Evolutionary conservation across 2,797 vertebrate genomes (phyloP).

Genomic region (Peromyscus attwateri): DNA sequence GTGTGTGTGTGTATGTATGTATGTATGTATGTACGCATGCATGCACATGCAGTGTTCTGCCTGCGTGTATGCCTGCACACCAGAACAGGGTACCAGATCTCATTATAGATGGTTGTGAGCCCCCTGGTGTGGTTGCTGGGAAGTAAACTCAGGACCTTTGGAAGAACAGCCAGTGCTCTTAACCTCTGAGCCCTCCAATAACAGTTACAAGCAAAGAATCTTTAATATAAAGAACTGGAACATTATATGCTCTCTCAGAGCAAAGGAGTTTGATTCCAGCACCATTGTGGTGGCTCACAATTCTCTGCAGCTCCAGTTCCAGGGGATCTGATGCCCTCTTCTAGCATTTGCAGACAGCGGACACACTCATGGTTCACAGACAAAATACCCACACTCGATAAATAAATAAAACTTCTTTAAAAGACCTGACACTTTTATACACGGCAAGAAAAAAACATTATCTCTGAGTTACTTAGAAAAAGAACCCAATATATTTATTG

Average conservation of each 20-base stretch:
- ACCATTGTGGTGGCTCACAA: not conserved
- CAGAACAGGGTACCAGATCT: not conserved
- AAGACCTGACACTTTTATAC: slow-evolving; percentile 59
- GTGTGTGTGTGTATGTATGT: too few relatives aligned
- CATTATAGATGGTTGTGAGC: not conserved
- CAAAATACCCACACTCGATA: not conserved
- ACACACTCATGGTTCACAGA: not conserved
- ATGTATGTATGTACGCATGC: too few relatives aligned
- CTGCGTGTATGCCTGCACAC: not conserved
- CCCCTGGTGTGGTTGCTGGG: not conserved
- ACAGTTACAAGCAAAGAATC: not conserved
- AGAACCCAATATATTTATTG: slow-evolving; percentile 79
- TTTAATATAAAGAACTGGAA: slow-evolving; percentile 49
- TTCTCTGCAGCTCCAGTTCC: not conserved
- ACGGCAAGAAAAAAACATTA: slow-evolving; percentile 66
- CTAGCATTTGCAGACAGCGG: not conserved
- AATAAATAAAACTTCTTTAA: not conserved
- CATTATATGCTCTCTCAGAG: not conserved
- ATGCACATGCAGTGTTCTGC: not conserved
- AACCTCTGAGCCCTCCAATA: not conserved
- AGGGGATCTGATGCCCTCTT: not conserved
- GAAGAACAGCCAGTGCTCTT: not conserved
- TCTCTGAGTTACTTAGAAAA: slow-evolving; percentile 57
- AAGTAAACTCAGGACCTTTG: not conserved
- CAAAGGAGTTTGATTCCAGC: not conserved